Base-by-base conservation (phyloP, 1,140 invertebrate genomes). In the Brachionus sp. region DNA sequence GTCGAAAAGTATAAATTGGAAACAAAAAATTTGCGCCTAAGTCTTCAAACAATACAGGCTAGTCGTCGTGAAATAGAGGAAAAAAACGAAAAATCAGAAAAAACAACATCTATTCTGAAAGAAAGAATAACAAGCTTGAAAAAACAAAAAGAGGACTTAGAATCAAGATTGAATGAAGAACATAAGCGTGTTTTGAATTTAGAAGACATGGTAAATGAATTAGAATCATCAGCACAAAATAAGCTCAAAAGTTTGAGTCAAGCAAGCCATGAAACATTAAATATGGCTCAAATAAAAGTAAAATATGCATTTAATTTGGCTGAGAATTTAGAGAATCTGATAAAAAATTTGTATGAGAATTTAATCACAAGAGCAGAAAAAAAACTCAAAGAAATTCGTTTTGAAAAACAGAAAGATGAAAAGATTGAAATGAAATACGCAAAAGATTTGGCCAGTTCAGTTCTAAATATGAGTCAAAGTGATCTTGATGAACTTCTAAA, bases 261-360 rank as follows among this genome's bases (percentile, higher is more conserved):
- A 46, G 37, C 70, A 10, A 75, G 70, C 33, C 70, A 75, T 29
- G 39, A 75, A 16, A 75, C 70, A 7, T 16, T 75, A 5, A 46
- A 46, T 12, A 46, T 75, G 9, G 70, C 70, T 10, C 39, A 75
- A 23, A 6, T 44, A 12, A 75, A 46, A 29, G 42, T 75, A 10
- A 75, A 46, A 19, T 75, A 75, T 35, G 37, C 42, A 2, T 75
- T 75, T 19, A 44, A 46, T 16, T 42, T 75, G 13, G 70, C 44
- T 10, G 70, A 75, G 19, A 46, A 44, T 75, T 75, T 75, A 23
- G 70, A 44, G 25, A 46, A 46, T 44, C 29, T 75, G 10, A 75
- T 75, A 12, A 75, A 75, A 46, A 75, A 75, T 46, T 46, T 75
- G 37, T 46, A 75, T 13, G 70, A 75, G 16, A 75, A 39, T n/a